Base-by-base conservation (phyloP, 2,113 vertebrate species). In the Dinomys branickii region DNA sequence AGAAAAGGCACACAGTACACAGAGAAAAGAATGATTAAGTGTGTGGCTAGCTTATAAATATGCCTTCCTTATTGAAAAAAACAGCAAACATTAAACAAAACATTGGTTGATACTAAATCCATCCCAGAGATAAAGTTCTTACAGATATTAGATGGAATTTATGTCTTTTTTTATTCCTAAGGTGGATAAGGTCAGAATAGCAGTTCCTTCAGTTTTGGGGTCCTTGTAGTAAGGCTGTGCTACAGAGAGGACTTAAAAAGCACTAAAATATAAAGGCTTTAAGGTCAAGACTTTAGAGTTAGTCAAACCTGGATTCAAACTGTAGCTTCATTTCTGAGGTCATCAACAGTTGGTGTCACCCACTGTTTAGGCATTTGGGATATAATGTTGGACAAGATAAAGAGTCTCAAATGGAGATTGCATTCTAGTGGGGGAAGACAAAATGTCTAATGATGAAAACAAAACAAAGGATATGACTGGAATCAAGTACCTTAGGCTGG, bases 61-160 rank as follows among this genome's bases (percentile, higher is more conserved):
- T 84, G 41, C 71, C 16, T 90, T 94, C 95, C 58, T 94, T 33
- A 41, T 94, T 85, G 75, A 54, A 19, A 78, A 73, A 91, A 81
- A 73, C 1, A 41, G 22, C 41, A 54, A 85, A 58, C 28, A 94
- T 85, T 82, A 96, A 95, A 90, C 50, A 87, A 94, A 96, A 95
- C 61, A 59, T 91, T 94, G 35, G 44, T 89, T 95, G 83, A 84
- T 93, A 93, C 94, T 95, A 95, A 97, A 95, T 96, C 73, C 56
- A 95, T 82, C 82, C 78, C 59, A 98, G 65, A 97, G 47, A 93
- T 96, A 92, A 96, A 92, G 52, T 94, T 96, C 9, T 94, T 96
- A 96, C 26, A 97, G 33, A 91, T 94, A 97, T 95, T 94, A 96
- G 44, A 92, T 88, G 73, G 54, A 97, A 96, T 97, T 95, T 91